phyloP scores from a whole-genome alignment of 2,797 vertebrate species.

The Oreochromis mossambicus region DNA sequence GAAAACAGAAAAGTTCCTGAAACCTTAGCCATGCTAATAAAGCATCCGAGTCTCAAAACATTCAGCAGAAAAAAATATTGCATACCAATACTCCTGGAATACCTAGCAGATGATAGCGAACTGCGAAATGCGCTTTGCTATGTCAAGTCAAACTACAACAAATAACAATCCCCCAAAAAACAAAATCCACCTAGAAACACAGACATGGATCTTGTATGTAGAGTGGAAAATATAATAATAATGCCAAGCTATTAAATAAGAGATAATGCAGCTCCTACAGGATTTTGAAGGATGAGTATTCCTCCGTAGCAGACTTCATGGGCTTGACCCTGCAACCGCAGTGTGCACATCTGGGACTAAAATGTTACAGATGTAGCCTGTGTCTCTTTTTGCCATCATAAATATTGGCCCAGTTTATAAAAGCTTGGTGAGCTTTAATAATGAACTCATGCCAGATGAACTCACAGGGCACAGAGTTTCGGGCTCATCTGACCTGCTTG shows the following conservation, averaged over 20 bases:
- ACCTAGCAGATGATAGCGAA: neutral
- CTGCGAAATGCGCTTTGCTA: neutral
- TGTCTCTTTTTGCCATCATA: conserved; percentile 43
- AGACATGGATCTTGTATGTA: neutral
- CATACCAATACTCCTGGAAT: neutral
- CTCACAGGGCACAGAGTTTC: conserved; percentile 38
- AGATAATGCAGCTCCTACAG: neutral
- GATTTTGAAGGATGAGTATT: neutral
- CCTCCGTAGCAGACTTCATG: neutral
- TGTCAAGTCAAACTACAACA: neutral
- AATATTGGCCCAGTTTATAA: conserved; percentile 64
- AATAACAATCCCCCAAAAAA: neutral
- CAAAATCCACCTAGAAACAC: neutral
- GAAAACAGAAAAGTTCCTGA: neutral
- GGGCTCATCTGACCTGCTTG: conserved; percentile 49
- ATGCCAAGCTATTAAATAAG: neutral
- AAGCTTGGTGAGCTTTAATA: conserved; percentile 40
- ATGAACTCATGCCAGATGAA: conserved; percentile 55
- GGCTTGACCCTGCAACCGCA: conserved; percentile 6
- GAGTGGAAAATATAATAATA: neutral
- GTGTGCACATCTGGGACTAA: conserved; percentile 51
- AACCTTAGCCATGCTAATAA: neutral
- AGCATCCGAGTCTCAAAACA: neutral
- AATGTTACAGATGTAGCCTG: conserved; percentile 46
- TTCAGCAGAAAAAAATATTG: neutral